These are phyloP conservation scores for Solenopsis invicta DNA, from an alignment of 1,140 invertebrate species.

Conservation along the genomic window DNA sequence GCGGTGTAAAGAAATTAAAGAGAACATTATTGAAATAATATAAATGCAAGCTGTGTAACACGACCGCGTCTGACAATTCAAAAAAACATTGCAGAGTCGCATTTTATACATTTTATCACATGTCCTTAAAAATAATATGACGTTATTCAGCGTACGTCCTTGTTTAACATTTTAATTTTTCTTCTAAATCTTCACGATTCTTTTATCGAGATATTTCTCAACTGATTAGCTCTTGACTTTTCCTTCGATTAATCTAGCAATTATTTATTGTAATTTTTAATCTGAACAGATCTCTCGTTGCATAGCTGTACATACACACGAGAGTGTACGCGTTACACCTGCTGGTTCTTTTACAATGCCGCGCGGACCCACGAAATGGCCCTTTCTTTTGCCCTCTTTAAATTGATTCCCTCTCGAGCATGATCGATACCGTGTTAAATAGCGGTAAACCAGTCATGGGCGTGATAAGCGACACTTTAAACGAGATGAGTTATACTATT, in stretches of 20 bases:
- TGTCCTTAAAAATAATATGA: not conserved
- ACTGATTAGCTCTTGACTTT: not conserved
- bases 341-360: not conserved
- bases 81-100: not conserved
- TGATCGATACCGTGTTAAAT: slow-evolving; percentile 45
- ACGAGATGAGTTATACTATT: slow-evolving; percentile 28
- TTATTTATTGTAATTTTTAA: slow-evolving; percentile 13
- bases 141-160: not conserved
- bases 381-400: not conserved
- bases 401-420: not conserved
- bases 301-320: not conserved
- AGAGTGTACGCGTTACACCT: not conserved
- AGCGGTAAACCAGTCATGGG: slow-evolving; percentile 27
- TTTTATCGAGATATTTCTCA: not conserved
- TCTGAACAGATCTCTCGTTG: not conserved
- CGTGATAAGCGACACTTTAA: slow-evolving; percentile 30
- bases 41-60: not conserved
- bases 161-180: not conserved
- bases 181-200: not conserved
- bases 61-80: not conserved
- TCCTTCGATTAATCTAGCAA: not conserved
- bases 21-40: not conserved
- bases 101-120: not conserved
- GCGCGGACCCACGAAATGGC: not conserved
- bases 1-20: not conserved